Evolutionary conservation across 2,113 vertebrate genomes (phyloP).

Genomic region (Daphoenositta chrysoptera): DNA sequence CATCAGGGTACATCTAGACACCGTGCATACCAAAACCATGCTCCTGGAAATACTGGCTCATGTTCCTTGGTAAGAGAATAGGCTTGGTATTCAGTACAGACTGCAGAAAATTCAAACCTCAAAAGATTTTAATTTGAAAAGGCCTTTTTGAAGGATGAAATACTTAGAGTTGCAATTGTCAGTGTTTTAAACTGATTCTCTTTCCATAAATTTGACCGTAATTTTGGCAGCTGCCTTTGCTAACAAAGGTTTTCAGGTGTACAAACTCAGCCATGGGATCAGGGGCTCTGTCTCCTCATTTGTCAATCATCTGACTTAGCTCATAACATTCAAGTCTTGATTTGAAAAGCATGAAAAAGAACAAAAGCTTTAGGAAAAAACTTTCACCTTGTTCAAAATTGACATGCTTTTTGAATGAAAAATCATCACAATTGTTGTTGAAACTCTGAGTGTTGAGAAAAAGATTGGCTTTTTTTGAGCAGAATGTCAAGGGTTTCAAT

Average conservation of each 20-base stretch:
- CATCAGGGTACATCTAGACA: neutral
- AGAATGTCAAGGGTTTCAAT: neutral
- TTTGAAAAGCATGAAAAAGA: neutral
- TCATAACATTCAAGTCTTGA: neutral
- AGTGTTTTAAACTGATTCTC: neutral
- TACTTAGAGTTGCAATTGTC: neutral
- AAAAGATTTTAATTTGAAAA: neutral
- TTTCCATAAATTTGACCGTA: neutral
- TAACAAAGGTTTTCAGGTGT: neutral
- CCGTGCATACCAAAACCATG: fast-evolving
- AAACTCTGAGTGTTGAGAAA: neutral
- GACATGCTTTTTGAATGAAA: neutral
- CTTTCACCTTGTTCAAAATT: neutral
- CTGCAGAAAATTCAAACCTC: neutral
- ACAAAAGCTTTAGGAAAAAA: neutral
- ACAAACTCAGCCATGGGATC: neutral
- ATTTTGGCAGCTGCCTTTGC: neutral
- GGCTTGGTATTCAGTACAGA: neutral
- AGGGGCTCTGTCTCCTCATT: neutral
- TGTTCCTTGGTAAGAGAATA: neutral
- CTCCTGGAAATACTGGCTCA: neutral
- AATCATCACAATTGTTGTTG: neutral
- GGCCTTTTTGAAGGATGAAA: neutral
- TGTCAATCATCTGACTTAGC: neutral
- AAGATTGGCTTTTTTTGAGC: neutral